Evolutionary conservation across 2,113 vertebrate genomes (phyloP), one percentile per base, ranked within the genome.

Genomic region (Haliaeetus leucogaster): DNA sequence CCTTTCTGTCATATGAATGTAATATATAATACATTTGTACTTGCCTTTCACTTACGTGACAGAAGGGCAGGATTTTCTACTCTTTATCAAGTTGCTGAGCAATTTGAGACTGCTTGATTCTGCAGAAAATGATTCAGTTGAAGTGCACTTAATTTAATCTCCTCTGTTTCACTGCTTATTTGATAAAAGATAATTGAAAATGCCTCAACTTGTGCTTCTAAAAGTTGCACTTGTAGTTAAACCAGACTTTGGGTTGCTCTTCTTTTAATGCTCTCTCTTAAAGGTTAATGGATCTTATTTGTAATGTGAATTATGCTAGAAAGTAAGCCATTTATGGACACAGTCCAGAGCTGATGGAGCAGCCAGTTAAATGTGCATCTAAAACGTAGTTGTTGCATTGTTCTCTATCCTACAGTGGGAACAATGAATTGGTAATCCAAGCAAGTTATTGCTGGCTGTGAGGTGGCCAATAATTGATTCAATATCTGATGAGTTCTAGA

Each of bases 141-240:
- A 96, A 96, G 93, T 91, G 81, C 89, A 88, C 89, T 97, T 97
- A 90, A 96, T 95, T 94, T 95, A 89, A 95, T 94, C 68, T 95
- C 85, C 53, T 90, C 65, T 92, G 42, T 94, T 97, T 96, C 91
- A 47, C 47, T 90, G 90, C 93, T 48, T 73, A 63, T 95, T 96
- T 97, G 88, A 95, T 96, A 74, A 89, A 95, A 97, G 92, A 87
- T 85, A 62, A 93, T 89, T 89, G 89, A 89, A 91, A 93, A 93
- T 78, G 36, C 91, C 52, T 91, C 76, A 61, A 50, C 65, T 95
- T 89, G 63, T 78, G 68, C 68, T 96, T 93, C 15, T 71, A 53
- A 92, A 95, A 86, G 40, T 96, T 97, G 90, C 66, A 20, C 47
- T 84, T 82, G 59, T 42, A 83, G 42, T 83, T 86, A 95, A 90